phyloP scores from a whole-genome alignment of 2,797 vertebrate genomes.

The Centropyge bicolor region DNA sequence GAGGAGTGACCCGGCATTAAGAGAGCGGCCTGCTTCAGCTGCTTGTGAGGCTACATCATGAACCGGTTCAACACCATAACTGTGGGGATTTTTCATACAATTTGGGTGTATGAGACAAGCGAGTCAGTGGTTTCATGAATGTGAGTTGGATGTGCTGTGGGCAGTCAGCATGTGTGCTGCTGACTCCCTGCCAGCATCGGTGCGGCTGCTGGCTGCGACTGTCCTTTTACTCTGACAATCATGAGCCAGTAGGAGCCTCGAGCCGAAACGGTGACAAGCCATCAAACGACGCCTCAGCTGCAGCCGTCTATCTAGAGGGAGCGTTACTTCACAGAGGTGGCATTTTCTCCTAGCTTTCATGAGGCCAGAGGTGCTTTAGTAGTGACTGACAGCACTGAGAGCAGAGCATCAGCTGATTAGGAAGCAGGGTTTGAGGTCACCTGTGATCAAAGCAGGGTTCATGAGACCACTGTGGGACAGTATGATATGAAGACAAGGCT shows the following conservation, averaged over 20 bases:
- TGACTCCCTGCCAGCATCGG: slow-evolving; percentile 26
- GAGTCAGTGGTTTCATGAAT: background rate
- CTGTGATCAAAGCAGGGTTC: slow-evolving; percentile 4
- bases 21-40: background rate
- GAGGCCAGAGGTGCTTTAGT: background rate
- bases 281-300: background rate
- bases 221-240: slow-evolving; percentile 47
- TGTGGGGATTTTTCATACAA: background rate
- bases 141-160: slow-evolving; percentile 3
- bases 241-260: slow-evolving; percentile 7
- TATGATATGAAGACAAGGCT: background rate
- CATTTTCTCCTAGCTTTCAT: background rate
- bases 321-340: background rate
- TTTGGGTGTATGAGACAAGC: background rate
- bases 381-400: background rate
- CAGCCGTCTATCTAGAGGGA: background rate
- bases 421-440: background rate
- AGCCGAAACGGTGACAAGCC: slow-evolving; percentile 23
- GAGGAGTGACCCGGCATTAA: background rate
- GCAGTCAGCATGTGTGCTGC: slow-evolving; percentile 22
- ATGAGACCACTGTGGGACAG: background rate
- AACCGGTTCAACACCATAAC: slow-evolving; percentile 3
- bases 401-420: slow-evolving; percentile 24
- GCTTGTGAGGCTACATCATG: background rate
- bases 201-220: slow-evolving; percentile 19